Conservation (phyloP, 64 coral and sea anemone species). For the Stichodactyla helianthus region DNA sequence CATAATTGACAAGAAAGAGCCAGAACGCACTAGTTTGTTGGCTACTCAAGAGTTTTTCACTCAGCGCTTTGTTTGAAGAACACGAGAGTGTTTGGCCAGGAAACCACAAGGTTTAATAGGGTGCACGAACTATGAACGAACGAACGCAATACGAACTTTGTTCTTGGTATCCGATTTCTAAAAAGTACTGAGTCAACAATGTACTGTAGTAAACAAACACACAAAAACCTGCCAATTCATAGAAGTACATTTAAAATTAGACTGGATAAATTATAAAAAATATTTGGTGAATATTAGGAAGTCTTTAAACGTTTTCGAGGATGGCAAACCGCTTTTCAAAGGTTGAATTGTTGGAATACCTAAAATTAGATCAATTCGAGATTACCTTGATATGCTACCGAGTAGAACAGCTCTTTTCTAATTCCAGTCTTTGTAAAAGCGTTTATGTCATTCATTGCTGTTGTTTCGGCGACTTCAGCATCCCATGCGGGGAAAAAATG, state of each 20-base stretch:
- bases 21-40: background rate
- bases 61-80: background rate
- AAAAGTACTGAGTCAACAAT: background rate
- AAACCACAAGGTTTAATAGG: background rate
- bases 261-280: background rate
- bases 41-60: background rate
- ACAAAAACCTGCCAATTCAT: background rate
- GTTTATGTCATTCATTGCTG: background rate
- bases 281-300: background rate
- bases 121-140: background rate
- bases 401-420: too few relatives aligned
- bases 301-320: background rate
- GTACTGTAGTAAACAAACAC: background rate
- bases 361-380: background rate
- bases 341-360: background rate
- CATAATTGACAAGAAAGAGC: background rate
- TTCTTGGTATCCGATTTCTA: background rate
- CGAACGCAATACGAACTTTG: background rate
- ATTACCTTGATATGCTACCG: too few relatives aligned
- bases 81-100: background rate
- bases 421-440: background rate
- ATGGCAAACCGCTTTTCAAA: too few relatives aligned
- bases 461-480: background rate
- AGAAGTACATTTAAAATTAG: background rate
- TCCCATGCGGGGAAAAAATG: constrained; percentile 27